These are phyloP conservation scores for Chunga burmeisteri DNA, from an alignment of 2,113 vertebrate genomes.

Conservation along the genomic window DNA sequence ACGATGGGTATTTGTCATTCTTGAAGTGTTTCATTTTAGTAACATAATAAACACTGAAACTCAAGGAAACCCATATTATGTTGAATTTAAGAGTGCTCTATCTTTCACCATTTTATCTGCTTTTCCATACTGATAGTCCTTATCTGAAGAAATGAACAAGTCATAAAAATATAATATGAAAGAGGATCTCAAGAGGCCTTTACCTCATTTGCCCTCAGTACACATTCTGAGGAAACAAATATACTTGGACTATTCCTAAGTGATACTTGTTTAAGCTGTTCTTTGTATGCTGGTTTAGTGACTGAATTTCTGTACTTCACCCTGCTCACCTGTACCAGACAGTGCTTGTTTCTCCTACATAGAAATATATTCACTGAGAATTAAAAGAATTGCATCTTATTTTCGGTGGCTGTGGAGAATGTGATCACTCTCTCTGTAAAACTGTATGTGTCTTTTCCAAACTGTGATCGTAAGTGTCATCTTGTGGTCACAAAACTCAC, in stretches of 20 bases:
- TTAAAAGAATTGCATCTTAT: background rate
- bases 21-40: background rate
- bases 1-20: background rate
- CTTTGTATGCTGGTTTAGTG: background rate
- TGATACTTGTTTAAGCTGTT: background rate
- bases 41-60: background rate
- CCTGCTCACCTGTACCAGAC: background rate
- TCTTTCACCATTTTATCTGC: background rate
- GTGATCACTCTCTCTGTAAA: background rate
- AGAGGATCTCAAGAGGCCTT: background rate
- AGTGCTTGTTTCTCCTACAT: background rate
- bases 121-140: background rate
- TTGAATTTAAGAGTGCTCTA: background rate
- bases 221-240: background rate
- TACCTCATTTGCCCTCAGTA: background rate
- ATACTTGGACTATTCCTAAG: background rate
- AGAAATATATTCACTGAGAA: background rate
- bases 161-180: background rate
- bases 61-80: background rate
- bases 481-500: background rate
- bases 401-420: background rate
- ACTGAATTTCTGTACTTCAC: background rate
- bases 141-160: background rate
- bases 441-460: background rate
- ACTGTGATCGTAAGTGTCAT: background rate